Conservation (phyloP, 1,140 invertebrate species). For the Maconellicoccus hirsutus region DNA sequence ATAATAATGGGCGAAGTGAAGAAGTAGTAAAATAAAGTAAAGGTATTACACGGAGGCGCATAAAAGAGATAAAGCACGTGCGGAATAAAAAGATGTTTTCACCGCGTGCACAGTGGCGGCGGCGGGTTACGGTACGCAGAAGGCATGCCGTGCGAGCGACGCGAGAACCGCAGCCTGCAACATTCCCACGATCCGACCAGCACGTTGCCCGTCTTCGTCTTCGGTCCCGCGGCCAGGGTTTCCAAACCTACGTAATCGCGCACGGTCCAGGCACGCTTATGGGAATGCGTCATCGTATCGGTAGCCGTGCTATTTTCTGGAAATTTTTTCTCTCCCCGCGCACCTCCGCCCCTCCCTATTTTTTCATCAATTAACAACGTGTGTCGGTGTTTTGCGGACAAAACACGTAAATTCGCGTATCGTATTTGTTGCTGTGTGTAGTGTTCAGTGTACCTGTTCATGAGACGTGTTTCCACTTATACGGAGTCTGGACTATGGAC, state of each 20-base stretch:
- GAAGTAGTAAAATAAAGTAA: no score
- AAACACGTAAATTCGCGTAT: no score
- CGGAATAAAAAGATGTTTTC: conserved; percentile 22
- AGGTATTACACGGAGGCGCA: conserved; percentile 5
- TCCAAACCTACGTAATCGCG: neutral
- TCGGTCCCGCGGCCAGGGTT: neutral
- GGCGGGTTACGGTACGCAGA: neutral
- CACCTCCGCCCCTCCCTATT: no score
- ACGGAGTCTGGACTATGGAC: no score
- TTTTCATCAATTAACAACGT: no score
- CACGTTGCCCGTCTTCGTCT: neutral
- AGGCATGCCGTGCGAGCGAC: conserved; percentile 10
- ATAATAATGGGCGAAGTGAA: no score
- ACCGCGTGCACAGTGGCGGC: conserved; percentile 5
- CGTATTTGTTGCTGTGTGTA: no score
- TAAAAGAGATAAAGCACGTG: conserved; percentile 21
- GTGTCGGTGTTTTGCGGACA: no score
- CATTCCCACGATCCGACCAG: neutral
- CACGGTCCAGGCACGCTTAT: neutral
- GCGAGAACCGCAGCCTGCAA: conserved; percentile 14
- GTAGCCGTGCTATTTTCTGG: no score
- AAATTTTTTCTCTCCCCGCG: no score
- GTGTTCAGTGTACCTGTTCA: no score
- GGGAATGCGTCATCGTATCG: neutral
- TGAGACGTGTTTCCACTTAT: no score